phyloP scores from a whole-genome alignment of 1,140 invertebrate species.

The Drosophila kikkawai region DNA sequence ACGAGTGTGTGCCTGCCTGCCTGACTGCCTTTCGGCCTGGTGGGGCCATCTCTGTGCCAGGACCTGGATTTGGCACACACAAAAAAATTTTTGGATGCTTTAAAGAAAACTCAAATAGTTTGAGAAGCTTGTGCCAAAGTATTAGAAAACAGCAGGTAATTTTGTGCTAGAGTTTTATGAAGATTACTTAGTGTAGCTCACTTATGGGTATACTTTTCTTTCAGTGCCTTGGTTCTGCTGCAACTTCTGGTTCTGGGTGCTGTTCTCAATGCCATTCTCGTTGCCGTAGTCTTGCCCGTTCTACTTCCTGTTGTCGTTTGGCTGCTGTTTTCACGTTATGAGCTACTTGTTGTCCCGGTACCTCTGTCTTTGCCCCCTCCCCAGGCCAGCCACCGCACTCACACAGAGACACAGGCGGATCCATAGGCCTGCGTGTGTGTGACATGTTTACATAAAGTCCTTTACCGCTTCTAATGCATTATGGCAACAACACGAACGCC shows the following conservation, averaged over 20 bases:
- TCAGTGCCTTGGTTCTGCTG: conserved; percentile 25
- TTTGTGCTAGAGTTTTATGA: neutral
- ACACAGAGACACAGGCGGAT: conserved; percentile 17
- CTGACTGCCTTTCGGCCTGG: conserved; percentile 4
- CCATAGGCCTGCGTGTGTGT: conserved; percentile 49
- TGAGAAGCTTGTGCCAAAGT: too few relatives aligned
- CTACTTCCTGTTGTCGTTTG: conserved; percentile 54
- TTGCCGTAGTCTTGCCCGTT: conserved; percentile 43
- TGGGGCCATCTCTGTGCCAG: neutral
- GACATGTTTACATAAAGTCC: conserved; percentile 67
- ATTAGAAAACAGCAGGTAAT: neutral
- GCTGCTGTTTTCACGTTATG: conserved; percentile 69
- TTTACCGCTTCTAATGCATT: conserved; percentile 77
- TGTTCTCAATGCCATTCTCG: conserved; percentile 56
- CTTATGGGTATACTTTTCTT: neutral
- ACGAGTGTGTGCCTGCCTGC: conserved; percentile 22
- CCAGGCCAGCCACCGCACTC: conserved; percentile 2
- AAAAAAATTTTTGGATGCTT: neutral
- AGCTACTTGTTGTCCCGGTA: conserved; percentile 77
- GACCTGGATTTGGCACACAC: conserved; percentile 22
- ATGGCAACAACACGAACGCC: conserved; percentile 71
- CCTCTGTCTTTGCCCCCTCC: conserved; percentile 8
- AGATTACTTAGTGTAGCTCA: too few relatives aligned
- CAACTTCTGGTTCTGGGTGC: conserved; percentile 32
- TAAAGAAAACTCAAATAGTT: too few relatives aligned